Evolutionary conservation across 2,797 vertebrate species (phyloP), one percentile per base, ranked within the genome.

Genomic region (Sciaenops ocellatus): DNA sequence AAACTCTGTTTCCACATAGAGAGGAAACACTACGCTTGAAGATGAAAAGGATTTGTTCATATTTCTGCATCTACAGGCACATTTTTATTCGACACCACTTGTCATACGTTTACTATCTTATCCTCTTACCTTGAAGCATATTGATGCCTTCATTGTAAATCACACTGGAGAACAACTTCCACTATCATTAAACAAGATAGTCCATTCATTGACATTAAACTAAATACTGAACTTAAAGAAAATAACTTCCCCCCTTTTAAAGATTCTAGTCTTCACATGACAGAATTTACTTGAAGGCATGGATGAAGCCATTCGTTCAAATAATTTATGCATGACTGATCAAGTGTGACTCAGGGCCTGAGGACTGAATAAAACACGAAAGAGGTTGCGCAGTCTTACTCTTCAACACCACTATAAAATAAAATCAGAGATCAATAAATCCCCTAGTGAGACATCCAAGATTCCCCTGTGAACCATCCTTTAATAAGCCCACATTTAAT

Each of bases 251-350:
- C 41, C 24, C 60, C n/a, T 64, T 55, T 55, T 69, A 34, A 20
- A 6, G 2, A 46, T 55, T 67, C 15, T 9, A 60, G 34, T 56
- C 38, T 69, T 87, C 76, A 88, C 80, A 85, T 89, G 80, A 85
- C 41, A 50, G 9, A 47, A 57, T 59, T 34, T 68, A 5, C 80
- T 79, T 67, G 3, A 56, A 63, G 73, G 76, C 80, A 73, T 1
- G 13, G n/a, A 76, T 76, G 64, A 85, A 86, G 69, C 59, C 42
- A 69, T 73, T 87, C 13, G 3, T 85, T 83, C 67, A 73, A 54
- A 76, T 73, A 83, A 85, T 67, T 65, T 70, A 85, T 76, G 84
- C 77, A 88, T 82, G 82, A 78, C 47, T 84, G 50, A 76, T 67
- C 42, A 62, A 80, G 79, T 79, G 76, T 85, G 87, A 89, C 81